Evolutionary conservation across 2,113 vertebrate species (phyloP).

Genomic region (Cyprinus carpio): DNA sequence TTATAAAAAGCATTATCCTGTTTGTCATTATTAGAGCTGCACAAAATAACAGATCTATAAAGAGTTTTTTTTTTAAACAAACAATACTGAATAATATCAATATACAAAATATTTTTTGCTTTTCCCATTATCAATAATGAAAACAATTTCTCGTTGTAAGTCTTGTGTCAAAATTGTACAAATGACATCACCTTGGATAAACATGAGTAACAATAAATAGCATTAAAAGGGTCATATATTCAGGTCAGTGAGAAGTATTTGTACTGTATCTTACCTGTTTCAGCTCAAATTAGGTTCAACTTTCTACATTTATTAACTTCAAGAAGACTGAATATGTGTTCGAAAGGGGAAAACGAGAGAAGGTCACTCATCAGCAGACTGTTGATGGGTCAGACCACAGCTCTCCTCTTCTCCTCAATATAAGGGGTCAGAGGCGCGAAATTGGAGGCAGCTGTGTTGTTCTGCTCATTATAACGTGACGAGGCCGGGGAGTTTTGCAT

Average conservation of each 20-base stretch:
- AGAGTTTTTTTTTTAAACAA: too few species aligned
- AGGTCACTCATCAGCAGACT: background rate
- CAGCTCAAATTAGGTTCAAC: background rate
- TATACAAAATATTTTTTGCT: background rate
- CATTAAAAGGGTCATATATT: conserved; percentile 9
- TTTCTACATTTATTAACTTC: background rate
- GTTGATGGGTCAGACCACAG: conserved; percentile 78
- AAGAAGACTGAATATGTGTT: background rate
- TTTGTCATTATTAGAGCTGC: too few species aligned
- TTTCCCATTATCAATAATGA: background rate
- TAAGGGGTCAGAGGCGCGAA: conserved; percentile 68
- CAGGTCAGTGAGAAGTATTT: background rate
- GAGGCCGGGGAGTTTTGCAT: conserved; percentile 83
- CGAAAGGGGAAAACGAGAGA: background rate
- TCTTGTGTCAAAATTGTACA: conserved; percentile 5
- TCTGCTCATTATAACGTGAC: conserved; percentile 72
- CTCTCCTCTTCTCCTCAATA: conserved; percentile 83
- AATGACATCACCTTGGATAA: background rate
- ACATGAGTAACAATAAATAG: background rate
- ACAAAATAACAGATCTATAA: too few species aligned
- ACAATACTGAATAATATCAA: background rate
- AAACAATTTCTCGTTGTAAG: background rate
- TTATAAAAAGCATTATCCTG: too few species aligned
- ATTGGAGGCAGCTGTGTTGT: conserved; percentile 60
- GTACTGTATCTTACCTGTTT: conserved; percentile 12